Conservation (phyloP, 2,113 vertebrate genomes). For the Oenanthe oenanthe region DNA sequence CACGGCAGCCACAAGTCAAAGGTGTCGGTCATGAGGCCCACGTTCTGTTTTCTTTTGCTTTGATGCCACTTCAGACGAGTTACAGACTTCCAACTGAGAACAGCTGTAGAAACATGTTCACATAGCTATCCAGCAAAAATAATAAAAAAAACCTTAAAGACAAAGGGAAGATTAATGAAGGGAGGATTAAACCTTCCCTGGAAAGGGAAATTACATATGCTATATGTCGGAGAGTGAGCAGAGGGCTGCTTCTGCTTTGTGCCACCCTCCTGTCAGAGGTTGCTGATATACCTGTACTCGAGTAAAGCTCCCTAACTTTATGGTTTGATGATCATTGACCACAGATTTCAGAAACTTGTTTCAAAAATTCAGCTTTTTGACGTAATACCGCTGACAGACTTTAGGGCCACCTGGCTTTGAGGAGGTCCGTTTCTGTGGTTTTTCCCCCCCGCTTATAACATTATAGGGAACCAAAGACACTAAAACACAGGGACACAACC, state of each 20-base stretch:
- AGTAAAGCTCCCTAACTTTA: neutral
- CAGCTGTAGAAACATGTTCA: neutral
- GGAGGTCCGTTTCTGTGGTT: accelerated
- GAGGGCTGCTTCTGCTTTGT: neutral
- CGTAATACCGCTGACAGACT: accelerated
- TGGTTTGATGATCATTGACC: neutral
- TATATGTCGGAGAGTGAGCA: accelerated
- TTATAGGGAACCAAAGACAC: accelerated
- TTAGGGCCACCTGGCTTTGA: accelerated
- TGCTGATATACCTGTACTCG: neutral
- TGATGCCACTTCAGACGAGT: neutral
- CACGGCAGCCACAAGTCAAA: neutral
- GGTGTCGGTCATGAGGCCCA: accelerated
- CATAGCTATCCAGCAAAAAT: accelerated
- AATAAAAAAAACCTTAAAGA: neutral
- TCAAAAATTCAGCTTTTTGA: neutral
- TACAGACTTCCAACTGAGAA: neutral
- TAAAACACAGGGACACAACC: accelerated
- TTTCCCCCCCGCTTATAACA: accelerated
- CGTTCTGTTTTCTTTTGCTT: neutral
- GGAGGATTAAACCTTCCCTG: neutral
- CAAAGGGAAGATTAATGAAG: neutral
- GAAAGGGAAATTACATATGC: neutral
- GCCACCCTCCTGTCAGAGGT: too few relatives aligned
- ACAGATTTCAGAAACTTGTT: neutral